Base-by-base conservation (phyloP, 2,888 invertebrate species). In the Cheilosia soror region DNA sequence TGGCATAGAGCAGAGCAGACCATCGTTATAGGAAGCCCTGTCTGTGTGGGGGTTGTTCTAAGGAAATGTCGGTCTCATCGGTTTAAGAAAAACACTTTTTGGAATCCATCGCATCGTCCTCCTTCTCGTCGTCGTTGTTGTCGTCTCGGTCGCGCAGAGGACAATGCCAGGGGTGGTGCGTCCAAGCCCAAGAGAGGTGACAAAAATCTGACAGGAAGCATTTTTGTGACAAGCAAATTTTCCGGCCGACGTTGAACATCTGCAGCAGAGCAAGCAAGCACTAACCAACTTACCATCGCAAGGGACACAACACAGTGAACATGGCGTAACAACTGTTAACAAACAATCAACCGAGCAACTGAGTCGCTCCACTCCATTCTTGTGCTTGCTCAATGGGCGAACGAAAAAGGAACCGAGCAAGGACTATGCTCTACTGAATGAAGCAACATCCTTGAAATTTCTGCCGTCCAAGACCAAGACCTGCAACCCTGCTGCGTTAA, bases 191-290 rank as follows among this genome's bases (percentile, higher is more conserved):
- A 51, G 42, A 55, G 58, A 49, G 60, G 55, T 76, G 81, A 77
- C 76, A 81, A 85, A 89, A 90, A 89, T 90, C 90, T 90, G 90
- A 90, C 90, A 90, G 90, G 87, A 88, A 89, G 89, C 89, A 90
- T 90, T 91, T 91, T 89, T 90, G 90, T 90, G 91, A 90, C 90
- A 90, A 89, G 90, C 89, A 90, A 91, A 90, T 91, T 90, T 90
- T 90, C 89, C 90, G 90, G 85, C 62, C 81, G 68, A 55, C 53
- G 44, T 73, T 63, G 42, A 78, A 62, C 71, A 71, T 42, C 71
- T 57, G 79, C 57, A 71, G n/a, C 60, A 63, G 51, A 27, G 44
- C 20, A 33, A 55, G 33, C 31, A 31, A 37, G 68, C 44, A 63
- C 65, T 65, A 81, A 77, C 85, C 53, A 75, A 66, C 75, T 65